These are phyloP conservation scores for Anniella stebbinsi DNA, from an alignment of 2,797 vertebrate genomes.

Conservation along the genomic window DNA sequence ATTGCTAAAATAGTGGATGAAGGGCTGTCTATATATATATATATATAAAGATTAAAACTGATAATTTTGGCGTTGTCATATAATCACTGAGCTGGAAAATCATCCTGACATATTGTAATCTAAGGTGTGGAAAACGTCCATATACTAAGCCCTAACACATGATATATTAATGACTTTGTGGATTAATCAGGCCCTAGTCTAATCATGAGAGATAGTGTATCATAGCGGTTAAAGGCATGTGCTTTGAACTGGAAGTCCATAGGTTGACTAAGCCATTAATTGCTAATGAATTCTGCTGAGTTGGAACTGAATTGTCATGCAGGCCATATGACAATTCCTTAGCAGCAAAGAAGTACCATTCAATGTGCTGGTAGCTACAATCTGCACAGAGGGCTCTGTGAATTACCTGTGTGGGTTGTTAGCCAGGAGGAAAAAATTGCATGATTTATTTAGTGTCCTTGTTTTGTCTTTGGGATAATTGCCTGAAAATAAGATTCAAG, in stretches of 20 bases:
- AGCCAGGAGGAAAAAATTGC: too few relatives aligned
- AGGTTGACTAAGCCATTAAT: neutral
- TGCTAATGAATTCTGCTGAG: neutral
- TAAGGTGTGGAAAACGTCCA: neutral
- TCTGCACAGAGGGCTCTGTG: too few relatives aligned
- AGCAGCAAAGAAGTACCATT: too few relatives aligned
- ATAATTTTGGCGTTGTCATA: neutral
- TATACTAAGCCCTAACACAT: neutral
- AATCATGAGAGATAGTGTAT: neutral
- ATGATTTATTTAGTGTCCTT: too few relatives aligned
- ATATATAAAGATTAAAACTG: neutral
- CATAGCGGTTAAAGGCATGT: neutral
- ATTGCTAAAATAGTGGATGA: constrained; percentile 38
- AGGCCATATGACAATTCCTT: neutral
- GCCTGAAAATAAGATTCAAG: too few relatives aligned
- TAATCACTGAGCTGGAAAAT: neutral
- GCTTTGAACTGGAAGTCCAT: neutral
- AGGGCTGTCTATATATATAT: neutral
- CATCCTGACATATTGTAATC: neutral
- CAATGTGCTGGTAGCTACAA: too few relatives aligned
- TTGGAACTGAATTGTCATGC: neutral
- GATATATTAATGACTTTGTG: neutral
- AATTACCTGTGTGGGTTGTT: too few relatives aligned
- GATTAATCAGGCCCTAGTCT: too few relatives aligned
- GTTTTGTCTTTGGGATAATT: too few relatives aligned